Evolutionary conservation across 2,113 vertebrate species (phyloP).

Genomic region (Oryzias curvinotus): DNA sequence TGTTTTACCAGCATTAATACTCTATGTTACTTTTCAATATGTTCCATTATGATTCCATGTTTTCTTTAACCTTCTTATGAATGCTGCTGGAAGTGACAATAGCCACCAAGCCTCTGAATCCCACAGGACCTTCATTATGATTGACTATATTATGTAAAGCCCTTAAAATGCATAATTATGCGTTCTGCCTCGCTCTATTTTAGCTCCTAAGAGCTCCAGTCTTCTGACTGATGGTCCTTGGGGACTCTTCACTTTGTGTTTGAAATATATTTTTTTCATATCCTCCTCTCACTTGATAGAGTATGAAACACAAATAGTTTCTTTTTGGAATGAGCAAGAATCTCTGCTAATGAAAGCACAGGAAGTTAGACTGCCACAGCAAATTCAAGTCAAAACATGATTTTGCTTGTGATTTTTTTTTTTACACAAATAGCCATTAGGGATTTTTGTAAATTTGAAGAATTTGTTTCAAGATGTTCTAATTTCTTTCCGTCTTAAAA

Average conservation of each 20-base stretch:
- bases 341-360: constrained; percentile 29
- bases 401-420: constrained; percentile 23
- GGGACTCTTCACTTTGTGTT: constrained; percentile 64
- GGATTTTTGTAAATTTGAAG: constrained; percentile 22
- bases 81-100: constrained; percentile 62
- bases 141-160: constrained; percentile 75
- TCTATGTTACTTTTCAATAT: constrained; percentile 9
- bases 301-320: constrained; percentile 57
- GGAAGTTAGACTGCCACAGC: constrained; percentile 10
- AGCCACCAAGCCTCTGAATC: constrained; percentile 53
- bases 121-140: constrained; percentile 71
- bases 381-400: constrained; percentile 27
- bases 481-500: constrained; percentile 31
- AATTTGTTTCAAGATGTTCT: constrained; percentile 11
- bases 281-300: constrained; percentile 54
- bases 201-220: constrained; percentile 73
- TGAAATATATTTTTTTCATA: constrained; percentile 57
- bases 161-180: constrained; percentile 79
- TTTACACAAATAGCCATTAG: constrained; percentile 31
- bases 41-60: constrained; percentile 35
- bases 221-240: constrained; percentile 70
- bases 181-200: constrained; percentile 72
- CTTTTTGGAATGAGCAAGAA: constrained; percentile 26
- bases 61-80: constrained; percentile 38
- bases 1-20: constrained; percentile 28